Base-by-base conservation (phyloP, 1,140 invertebrate species). In the Atta cephalotes region DNA sequence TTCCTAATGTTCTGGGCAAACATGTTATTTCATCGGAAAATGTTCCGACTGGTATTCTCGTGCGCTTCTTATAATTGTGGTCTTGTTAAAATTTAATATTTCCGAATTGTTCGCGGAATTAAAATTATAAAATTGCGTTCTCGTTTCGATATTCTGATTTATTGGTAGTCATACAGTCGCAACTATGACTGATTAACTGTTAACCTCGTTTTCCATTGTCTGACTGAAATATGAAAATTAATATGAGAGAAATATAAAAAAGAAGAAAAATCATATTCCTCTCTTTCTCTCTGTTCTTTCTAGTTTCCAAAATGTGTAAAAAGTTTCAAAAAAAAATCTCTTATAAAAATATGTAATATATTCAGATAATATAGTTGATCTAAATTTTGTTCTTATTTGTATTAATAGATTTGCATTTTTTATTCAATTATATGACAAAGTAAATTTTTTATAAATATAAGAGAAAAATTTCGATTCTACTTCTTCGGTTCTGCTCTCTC, bases 11-110 rank as follows among this genome's bases (percentile, higher is more conserved):
- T 62, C n/a, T 39, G 12, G 53, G 80, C 56, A 74, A 84, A 76
- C 80, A 76, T 84, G 70, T 84, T 84, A 84, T 84, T 84, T 84
- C 39, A 76, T 84, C 80, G 80, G 70, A 63, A 84, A 84, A 84
- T 84, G 18, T 35, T 76, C 21, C 51, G 53, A 49, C 53, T 5
- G 2, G 35, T n/a, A n/a, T 14, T 25, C 39, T 25, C 56, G n/a
- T 70, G 39, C 4, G 25, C 56, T 74, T 76, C 45, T 84, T 62
- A 84, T 28, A 39, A 76, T 72, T 45, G 65, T 53, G 39, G 58
- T 31, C 68, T 28, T 4, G 70, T 21, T 21, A 1, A 62, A 60
- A 62, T 63, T 76, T 62, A 16, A 74, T 49, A 3, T 39, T 62
- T 31, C n/a, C 56, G 16, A 39, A 66, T 45, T 35, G 14, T n/a